phyloP scores from a whole-genome alignment of 2,797 vertebrate species.

The Micrastur ruficollis region DNA sequence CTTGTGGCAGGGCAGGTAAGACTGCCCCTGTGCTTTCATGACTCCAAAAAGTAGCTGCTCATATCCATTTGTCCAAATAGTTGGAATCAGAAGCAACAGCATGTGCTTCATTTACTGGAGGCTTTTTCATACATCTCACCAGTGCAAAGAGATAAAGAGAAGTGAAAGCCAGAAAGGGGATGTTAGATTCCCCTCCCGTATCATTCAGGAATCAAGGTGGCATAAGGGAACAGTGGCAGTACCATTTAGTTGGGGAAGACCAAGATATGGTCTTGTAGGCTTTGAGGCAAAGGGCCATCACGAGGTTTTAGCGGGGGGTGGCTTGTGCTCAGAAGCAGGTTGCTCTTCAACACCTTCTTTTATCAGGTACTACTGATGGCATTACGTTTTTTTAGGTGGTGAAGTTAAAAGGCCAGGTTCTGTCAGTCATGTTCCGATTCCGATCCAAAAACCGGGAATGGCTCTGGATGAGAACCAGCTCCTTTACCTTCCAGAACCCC shows the following conservation, averaged over 20 bases:
- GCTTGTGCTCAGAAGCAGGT: not conserved
- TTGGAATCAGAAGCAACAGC: not conserved
- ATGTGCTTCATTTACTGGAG: conserved; percentile 31
- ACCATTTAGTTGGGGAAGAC: not conserved
- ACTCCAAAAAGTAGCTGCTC: conserved; percentile 51
- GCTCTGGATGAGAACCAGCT: conserved; percentile 97
- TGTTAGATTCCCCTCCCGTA: not conserved
- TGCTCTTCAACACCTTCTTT: not conserved
- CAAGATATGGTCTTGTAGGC: not conserved
- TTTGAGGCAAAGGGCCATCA: not conserved
- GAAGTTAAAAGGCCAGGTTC: conserved; percentile 95
- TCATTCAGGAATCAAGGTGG: not conserved
- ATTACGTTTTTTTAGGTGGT: conserved; percentile 83
- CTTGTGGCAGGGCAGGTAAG: conserved; percentile 68
- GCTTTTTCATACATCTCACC: conserved; percentile 53
- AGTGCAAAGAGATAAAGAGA: not conserved
- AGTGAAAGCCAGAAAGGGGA: not conserved
- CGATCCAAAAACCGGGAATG: conserved; percentile 90
- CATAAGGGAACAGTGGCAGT: accelerated
- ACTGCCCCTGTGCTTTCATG: conserved; percentile 58
- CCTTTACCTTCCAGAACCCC: conserved; percentile 98
- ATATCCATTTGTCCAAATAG: conserved; percentile 39
- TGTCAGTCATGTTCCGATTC: conserved; percentile 98
- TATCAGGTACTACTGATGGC: not conserved
- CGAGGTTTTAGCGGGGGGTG: not conserved